These are phyloP conservation scores for Pachypanchax playfairii DNA, from an alignment of 2,113 vertebrate genomes.

Conservation along the genomic window DNA sequence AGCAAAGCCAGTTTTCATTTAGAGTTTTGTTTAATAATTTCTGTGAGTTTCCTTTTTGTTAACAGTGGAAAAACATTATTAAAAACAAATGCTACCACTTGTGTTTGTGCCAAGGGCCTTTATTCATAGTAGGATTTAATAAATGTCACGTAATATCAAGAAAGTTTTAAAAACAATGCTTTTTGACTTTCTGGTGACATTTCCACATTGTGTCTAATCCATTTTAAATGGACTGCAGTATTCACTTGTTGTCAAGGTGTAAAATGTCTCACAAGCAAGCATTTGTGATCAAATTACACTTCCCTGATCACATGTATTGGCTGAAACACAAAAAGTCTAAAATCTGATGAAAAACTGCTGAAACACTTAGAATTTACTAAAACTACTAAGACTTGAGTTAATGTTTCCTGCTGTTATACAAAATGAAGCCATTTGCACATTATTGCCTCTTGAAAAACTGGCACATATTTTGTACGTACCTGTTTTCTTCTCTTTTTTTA, in stretches of 20 bases:
- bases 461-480: too few species aligned
- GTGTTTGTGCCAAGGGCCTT: background rate
- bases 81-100: background rate
- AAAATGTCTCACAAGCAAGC: conserved; percentile 51
- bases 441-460: too few species aligned
- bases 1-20: background rate
- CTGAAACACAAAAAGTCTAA: conserved; percentile 24
- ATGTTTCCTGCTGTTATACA: too few species aligned
- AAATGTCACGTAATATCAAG: background rate
- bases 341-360: conserved; percentile 21
- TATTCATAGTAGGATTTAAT: background rate
- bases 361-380: background rate
- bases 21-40: background rate
- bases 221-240: conserved; percentile 11
- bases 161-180: background rate
- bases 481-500: too few species aligned
- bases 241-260: conserved; percentile 25
- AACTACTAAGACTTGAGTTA: too few species aligned
- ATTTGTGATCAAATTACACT: conserved; percentile 51
- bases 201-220: conserved; percentile 2
- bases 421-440: too few species aligned
- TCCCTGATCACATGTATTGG: conserved; percentile 28
- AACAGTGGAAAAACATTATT: background rate
- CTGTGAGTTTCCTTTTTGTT: background rate
- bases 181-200: conserved; percentile 8